phyloP scores from a whole-genome alignment of 2,797 vertebrate species.

The Toxotes lorentzi region DNA sequence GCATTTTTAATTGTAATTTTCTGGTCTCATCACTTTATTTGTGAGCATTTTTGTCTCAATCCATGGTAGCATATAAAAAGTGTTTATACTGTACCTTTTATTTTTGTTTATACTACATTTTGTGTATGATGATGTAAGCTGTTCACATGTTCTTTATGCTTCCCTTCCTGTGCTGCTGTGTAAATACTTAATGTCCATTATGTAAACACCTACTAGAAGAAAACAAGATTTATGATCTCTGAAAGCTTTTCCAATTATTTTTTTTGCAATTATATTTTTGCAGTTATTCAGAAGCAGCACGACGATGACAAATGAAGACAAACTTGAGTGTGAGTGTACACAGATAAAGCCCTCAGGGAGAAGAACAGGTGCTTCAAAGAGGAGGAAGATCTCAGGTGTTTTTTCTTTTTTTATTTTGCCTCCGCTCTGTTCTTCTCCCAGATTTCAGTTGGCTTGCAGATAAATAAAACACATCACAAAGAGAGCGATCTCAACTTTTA shows the following conservation, averaged over 20 bases:
- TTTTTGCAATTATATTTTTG: background rate
- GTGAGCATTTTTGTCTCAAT: too few species aligned
- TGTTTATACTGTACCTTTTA: background rate
- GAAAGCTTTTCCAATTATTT: too few species aligned
- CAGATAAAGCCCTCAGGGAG: constrained; percentile 32
- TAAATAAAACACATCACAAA: constrained; percentile 43
- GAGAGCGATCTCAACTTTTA: constrained; percentile 29
- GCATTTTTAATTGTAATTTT: background rate
- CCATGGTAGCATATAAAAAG: background rate
- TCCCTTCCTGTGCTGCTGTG: background rate
- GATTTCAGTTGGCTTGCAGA: constrained; percentile 43
- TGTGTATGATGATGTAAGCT: too few species aligned
- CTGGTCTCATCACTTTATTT: background rate
- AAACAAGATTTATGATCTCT: too few species aligned
- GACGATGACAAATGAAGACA: constrained; percentile 47
- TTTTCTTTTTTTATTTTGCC: constrained; percentile 62
- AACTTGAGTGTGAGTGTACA: constrained; percentile 20
- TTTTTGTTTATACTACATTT: background rate
- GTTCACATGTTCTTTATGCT: background rate
- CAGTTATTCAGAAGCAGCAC: constrained; percentile 18
- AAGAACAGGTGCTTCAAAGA: constrained; percentile 62
- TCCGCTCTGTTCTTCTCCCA: constrained; percentile 55
- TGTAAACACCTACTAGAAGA: too few species aligned
- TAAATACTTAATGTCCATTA: too few species aligned
- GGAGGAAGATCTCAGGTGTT: constrained; percentile 58